Base-by-base conservation (phyloP, 2,888 invertebrate genomes). In the Cantharis rustica region DNA sequence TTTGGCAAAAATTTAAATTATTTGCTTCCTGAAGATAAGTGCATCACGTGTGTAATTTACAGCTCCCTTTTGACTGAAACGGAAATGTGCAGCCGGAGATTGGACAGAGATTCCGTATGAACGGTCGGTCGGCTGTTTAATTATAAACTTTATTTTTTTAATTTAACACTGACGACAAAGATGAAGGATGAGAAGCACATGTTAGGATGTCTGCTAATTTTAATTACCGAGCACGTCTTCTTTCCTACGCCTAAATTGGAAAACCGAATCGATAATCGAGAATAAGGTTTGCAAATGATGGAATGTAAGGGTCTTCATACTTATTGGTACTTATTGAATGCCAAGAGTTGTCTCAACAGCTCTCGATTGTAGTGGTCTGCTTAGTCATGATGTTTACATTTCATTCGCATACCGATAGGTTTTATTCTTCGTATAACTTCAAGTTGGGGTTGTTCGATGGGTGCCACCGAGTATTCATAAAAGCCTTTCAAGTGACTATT, bases 1-100 rank as follows among this genome's bases (percentile, higher is more conserved):
- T 66, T 61, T 68, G 62, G 61, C 71, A 72, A 73, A 76, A 76
- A 69, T 76, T 76, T 73, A 66, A 71, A 76, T 73, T 72, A 75
- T 75, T 15, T 69, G 16, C 64, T 74, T 74, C 74, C 74, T 70
- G 74, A 13, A 73, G 73, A 73, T 73, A 73, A 73, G 62, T 73
- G 68, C 73, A 69, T 69, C 73, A 69, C 73, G 73, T 73, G 68
- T 73, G 61, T 47, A 68, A 69, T 73, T 73, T 69, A 73, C 73
- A 61, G 62, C 68, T 73, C 68, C 47, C 26, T 16, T 20, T 68
- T 15, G 27, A 68, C 17, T 73, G 68, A 17, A 69, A 62, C 73
- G 73, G 73, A 73, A 73, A 73, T 73, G 73, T 68, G 61, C 61
- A 69, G 61, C 69, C 73, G 73, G 73, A 73, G 73, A 73, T 73